Evolutionary conservation across 2,888 invertebrate genomes (phyloP).

Genomic region (Cephus spinipes): DNA sequence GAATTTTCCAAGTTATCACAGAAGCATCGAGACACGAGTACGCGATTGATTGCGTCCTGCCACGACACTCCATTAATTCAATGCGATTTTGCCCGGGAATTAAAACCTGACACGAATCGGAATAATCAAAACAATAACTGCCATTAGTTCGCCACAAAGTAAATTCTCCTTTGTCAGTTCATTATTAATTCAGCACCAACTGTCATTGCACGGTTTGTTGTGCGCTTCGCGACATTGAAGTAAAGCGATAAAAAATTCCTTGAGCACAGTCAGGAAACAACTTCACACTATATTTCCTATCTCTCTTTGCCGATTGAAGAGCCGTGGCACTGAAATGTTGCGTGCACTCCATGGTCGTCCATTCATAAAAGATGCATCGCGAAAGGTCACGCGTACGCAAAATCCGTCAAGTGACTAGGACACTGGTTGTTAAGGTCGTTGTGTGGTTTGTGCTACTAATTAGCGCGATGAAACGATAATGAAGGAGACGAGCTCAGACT

Average conservation of each 20-base stretch:
- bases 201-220: not conserved
- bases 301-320: not conserved
- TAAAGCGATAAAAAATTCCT: not conserved
- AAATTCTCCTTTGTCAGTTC: not conserved
- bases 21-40: not conserved
- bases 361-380: not conserved
- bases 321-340: not conserved
- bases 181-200: not conserved
- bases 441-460: not conserved
- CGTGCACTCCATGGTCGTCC: not conserved
- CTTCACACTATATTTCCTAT: not conserved
- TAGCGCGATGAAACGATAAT: not conserved
- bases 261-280: not conserved
- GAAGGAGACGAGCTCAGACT: not conserved
- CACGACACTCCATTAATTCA: not conserved
- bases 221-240: not conserved
- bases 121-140: not conserved
- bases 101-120: not conserved
- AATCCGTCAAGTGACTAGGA: not conserved
- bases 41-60: not conserved
- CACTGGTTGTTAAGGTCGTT: not conserved
- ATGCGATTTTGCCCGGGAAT: not conserved
- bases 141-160: not conserved
- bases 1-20: not conserved
- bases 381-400: not conserved